Base-by-base conservation (phyloP, 2,797 vertebrate species). In the Myiotriccus ornatus region DNA sequence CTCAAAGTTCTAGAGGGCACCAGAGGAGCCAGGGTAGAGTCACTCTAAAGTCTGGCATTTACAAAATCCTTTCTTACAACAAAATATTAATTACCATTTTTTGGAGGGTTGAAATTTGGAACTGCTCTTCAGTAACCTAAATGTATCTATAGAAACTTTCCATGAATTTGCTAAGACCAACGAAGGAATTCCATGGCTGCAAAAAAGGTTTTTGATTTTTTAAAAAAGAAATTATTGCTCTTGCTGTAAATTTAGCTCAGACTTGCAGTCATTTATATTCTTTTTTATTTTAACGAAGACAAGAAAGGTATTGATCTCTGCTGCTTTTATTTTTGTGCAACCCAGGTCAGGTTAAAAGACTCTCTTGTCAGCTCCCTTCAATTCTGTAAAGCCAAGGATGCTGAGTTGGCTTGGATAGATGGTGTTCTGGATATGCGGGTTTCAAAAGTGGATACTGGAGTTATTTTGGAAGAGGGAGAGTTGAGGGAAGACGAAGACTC, bases 361-460 rank as follows among this genome's bases (percentile, higher is more conserved):
- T 99, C 99, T 11, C 97, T 99, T 83, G 99, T 99, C 92, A 99
- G 99, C 97, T 99, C 99, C 9, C 98, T 99, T 95, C 99, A 99
- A 97, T 99, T 99, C 97, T 99, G 99, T 97, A 99, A 99, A 97
- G 99, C 99, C 78, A 99, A 99, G 96, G 99, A 99, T 97, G 99
- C 99, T 0, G 99, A 99, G 96, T 92, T 99, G 67, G 99, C 99
- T 7, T 99, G 99, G 99, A 99, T 99, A 70, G 99, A 99, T 14
- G 99, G 99, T 10, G 99, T 99, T 94, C 97, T 99, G 96, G 99
- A 99, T 97, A 99, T 99, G 99, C 98, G 99, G 9, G 99, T 99
- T 82, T 99, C 99, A 8, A 99, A 99, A 97, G 99, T 99, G 94
- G 99, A 99, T 97, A 99, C 98, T 0, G 99, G 99, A 12, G 99